Evolutionary conservation across 2,797 vertebrate species (phyloP), one percentile per base, ranked within the genome.

Genomic region (Sebastes goodei): DNA sequence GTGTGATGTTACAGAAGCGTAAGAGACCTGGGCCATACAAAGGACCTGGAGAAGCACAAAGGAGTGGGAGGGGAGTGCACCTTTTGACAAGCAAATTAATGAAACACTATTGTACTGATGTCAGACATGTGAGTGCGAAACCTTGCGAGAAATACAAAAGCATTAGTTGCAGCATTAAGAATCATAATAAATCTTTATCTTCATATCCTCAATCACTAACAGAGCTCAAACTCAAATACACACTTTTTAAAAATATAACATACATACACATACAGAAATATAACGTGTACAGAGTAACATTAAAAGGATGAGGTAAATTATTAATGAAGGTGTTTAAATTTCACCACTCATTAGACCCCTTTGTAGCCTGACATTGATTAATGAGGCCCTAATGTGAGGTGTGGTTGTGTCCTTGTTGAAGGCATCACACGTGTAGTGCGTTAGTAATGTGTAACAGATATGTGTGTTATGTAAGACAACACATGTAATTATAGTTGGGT

Each of bases 311-410:
- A 56, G 10, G 33, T 32, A 53, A 53, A 55, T 71, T 55, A 71
- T 64, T 76, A n/a, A 68, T 83, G 7, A 46, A 17, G 20, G 15
- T 62, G n/a, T 85, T 78, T 61, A 29, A 62, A 69, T 78, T 68
- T 46, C 30, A 42, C 32, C 8, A 4, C 55, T 75, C 2, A 60
- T 65, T 56, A 65, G 38, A 46, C 11, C 14, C 2, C 7, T 32
- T 21, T 72, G 10, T 71, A 21, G n/a, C 6, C 9, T 38, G 61
- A 64, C 23, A 55, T 15, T 79, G 46, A 70, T 71, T 74, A 53
- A 66, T 59, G 59, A 71, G 5, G 20, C n/a, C 38, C 23, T 57
- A 17, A 69, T 56, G 38, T 23, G 7, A 30, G 20, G 23, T 52
- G 29, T 64, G 60, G 17, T 12, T n/a, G 12, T 65, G 4, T 57